Evolutionary conservation across 2,797 vertebrate species (phyloP), one percentile per base, ranked within the genome.

Genomic region (Poecilia wingei): DNA sequence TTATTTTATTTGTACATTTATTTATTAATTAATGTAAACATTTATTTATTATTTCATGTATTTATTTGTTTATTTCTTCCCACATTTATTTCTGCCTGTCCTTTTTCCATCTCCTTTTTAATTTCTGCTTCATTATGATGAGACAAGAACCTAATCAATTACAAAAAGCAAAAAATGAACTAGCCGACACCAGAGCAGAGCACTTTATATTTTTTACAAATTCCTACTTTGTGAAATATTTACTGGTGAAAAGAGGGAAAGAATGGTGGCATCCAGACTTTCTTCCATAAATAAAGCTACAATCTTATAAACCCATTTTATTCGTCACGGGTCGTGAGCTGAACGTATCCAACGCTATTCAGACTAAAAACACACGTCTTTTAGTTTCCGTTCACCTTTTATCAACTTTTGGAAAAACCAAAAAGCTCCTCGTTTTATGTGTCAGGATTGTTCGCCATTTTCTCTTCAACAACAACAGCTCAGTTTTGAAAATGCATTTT

Each of bases 401-500:
- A 41, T 43, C 25, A 28, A 8, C 39, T 28, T 77, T 84, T 78
- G 90, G 47, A 41, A 73, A 76, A 28, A 64, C 85, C 78, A 76
- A 80, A 80, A 86, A 83, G 76, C 18, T 75, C 75, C 79, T 83
- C 16, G 76, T 86, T 86, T 74, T 64, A 81, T 39, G 74, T 82
- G 76, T 47, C 80, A 85, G 86, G 46, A 75, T 39, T 41, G 13
- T 76, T 77, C n/a, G 45, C 64, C 59, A 66, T 76, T 70, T 75
- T 85, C 57, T 74, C 72, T 87, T 82, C 75, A 79, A 84, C 82
- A 84, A 80, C 9, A 41, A 41, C 41, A 41, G 41, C 72, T 59
- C 70, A 55, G 31, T 86, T 91, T 82, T 85, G 78, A 89, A 70
- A 83, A 77, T 18, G 81, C 87, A 68, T 57, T 88, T 88, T 73